A percentile compares a stretch with the other conserved stretches of the same genome.
These are phyloP conservation scores for Antechinus flavipes DNA, from an alignment of 2,113 vertebrate species.

Conservation along the genomic window DNA sequence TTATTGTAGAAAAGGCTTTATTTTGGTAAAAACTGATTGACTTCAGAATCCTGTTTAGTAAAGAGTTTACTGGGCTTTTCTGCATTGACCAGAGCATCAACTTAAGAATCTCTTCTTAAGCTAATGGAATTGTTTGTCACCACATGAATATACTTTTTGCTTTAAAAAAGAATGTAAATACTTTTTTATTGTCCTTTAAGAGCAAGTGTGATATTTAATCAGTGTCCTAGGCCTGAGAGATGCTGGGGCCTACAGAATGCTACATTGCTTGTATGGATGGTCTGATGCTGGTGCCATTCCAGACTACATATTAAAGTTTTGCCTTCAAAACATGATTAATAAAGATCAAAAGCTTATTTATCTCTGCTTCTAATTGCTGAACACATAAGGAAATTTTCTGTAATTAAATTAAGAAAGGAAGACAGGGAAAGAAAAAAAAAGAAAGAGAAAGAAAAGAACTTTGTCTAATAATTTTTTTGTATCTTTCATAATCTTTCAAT, in stretches of 20 bases:
- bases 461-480: neutral
- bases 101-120: neutral
- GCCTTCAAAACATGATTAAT: too few species aligned
- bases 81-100: neutral
- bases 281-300: too few species aligned
- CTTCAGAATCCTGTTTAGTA: too few species aligned
- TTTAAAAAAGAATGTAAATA: neutral
- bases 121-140: neutral
- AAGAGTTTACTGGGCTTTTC: neutral
- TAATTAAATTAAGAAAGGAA: too few species aligned
- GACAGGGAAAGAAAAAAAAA: too few species aligned
- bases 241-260: neutral
- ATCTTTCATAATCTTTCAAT: neutral
- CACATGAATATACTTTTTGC: neutral
- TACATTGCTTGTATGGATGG: too few species aligned
- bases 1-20: neutral
- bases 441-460: neutral
- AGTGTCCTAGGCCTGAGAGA: neutral
- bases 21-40: neutral
- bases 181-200: neutral
- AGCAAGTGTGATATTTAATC: neutral
- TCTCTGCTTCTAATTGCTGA: too few species aligned
- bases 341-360: too few species aligned
- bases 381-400: too few species aligned
- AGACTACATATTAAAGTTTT: too few species aligned